phyloP scores from a whole-genome alignment of 2,797 vertebrate species.

The Paratrypauchen microcephalus region DNA sequence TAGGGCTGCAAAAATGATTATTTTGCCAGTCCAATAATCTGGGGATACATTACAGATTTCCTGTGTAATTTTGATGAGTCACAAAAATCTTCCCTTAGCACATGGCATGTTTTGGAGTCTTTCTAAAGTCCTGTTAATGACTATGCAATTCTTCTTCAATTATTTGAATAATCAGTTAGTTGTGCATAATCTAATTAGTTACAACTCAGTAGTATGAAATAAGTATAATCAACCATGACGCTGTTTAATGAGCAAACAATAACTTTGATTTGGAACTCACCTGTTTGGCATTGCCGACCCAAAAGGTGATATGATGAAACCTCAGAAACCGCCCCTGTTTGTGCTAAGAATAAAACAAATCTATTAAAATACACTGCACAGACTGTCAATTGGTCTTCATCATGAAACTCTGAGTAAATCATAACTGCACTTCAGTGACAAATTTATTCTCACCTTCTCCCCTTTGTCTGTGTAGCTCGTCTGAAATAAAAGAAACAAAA shows the following conservation, averaged over 20 bases:
- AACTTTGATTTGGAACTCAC: conserved; percentile 53
- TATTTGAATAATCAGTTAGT: neutral
- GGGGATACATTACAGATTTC: neutral
- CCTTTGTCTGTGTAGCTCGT: conserved; percentile 85
- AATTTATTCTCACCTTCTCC: conserved; percentile 75
- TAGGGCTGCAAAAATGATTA: neutral
- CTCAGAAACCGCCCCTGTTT: conserved; percentile 74
- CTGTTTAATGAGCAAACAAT: neutral
- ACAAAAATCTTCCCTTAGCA: neutral
- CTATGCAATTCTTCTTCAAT: no score
- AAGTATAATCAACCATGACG: neutral
- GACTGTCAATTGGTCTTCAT: neutral
- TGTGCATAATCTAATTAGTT: neutral
- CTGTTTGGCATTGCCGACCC: conserved; percentile 87
- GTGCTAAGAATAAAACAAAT: conserved; percentile 63
- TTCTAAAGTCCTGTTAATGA: neutral
- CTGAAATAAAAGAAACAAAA: conserved; percentile 53
- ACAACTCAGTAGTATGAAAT: neutral
- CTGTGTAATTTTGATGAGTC: neutral
- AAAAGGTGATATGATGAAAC: conserved; percentile 85
- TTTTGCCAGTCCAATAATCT: neutral
- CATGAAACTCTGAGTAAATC: neutral
- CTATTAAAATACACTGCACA: neutral
- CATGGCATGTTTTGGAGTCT: neutral
- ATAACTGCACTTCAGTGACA: neutral